A percentile compares a stretch with the other conserved stretches of the same genome.
Conservation (phyloP, 2,888 invertebrate species). For the Thyatira batis region DNA sequence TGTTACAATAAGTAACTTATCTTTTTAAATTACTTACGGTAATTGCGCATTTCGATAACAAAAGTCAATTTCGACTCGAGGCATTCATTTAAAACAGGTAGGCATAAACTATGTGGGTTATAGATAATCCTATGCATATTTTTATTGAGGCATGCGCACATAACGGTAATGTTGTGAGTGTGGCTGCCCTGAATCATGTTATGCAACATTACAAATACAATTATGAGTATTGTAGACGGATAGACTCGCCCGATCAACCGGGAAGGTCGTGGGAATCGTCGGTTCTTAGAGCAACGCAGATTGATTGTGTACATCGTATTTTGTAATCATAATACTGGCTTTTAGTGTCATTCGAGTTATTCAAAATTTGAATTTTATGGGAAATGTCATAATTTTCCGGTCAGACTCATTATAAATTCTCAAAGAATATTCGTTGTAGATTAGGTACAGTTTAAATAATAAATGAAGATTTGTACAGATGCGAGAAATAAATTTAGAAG, state of each 20-base stretch:
- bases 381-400: neutral
- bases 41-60: too few relatives aligned
- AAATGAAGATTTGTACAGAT: too few relatives aligned
- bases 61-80: too few relatives aligned
- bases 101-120: too few relatives aligned
- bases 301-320: neutral
- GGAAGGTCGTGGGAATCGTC: conserved; percentile 47
- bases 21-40: too few relatives aligned
- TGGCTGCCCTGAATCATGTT: neutral
- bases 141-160: neutral
- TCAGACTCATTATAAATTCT: neutral
- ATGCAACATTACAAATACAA: neutral
- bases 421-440: too few relatives aligned
- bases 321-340: neutral
- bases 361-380: neutral
- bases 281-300: conserved; percentile 21
- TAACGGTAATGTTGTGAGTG: neutral
- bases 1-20: too few relatives aligned
- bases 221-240: neutral
- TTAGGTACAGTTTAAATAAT: too few relatives aligned
- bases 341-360: neutral
- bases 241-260: conserved; percentile 31
- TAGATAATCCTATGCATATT: too few relatives aligned
- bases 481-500: too few relatives aligned
- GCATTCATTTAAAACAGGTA: too few relatives aligned